Evolutionary conservation across 2,113 vertebrate genomes (phyloP), one percentile per base, ranked within the genome.

Genomic region (Paradoxurus hermaphroditus): DNA sequence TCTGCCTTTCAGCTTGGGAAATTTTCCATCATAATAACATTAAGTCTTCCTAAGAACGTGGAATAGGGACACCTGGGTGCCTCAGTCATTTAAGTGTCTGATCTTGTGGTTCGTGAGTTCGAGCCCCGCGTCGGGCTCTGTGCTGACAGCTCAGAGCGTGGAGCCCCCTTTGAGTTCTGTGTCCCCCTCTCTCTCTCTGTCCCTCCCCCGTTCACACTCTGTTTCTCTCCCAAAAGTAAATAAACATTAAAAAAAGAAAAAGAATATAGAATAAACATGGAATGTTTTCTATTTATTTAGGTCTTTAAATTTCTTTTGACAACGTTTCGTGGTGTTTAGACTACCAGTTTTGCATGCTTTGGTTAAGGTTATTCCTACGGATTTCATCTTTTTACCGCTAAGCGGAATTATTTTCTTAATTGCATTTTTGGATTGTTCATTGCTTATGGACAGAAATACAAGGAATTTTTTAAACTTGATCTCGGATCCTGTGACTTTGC

Each of bases 381-480:
- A 44, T 91, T 96, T 81, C 49, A 83, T 68, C 19, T 49, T 87
- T 96, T 75, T 49, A 19, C n/a, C 87, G 49, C 31, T 94, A 87
- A 91, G 41, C 53, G 25, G 41, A 83, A 82, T 86, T 86, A 10
- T 70, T 94, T 94, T 67, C 13, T 5, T 77, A 77, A 59, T 91
- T 82, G 67, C 23, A 67, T 56, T 53, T 67, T 91, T 46, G 15
- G 67, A 68, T 82, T 91, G 46, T 91, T 87, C 39, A 91, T 82
- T 91, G 34, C 23, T 27, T 68, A 11, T 46, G 21, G 59, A 29
- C 39, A 82, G 23, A 82, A 90, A 93, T 49, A 85, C 12, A 90
- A 51, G 62, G 70, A 41, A 25, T 73, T 73, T 25, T 59, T 59
- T 41, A 15, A 91, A 73, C 72, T 88, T 27, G 27, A 68, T 83